These are phyloP conservation scores for Holothuria glaberrima DNA, from an alignment of 35 echinoderm and acorn worm species.

Conservation along the genomic window DNA sequence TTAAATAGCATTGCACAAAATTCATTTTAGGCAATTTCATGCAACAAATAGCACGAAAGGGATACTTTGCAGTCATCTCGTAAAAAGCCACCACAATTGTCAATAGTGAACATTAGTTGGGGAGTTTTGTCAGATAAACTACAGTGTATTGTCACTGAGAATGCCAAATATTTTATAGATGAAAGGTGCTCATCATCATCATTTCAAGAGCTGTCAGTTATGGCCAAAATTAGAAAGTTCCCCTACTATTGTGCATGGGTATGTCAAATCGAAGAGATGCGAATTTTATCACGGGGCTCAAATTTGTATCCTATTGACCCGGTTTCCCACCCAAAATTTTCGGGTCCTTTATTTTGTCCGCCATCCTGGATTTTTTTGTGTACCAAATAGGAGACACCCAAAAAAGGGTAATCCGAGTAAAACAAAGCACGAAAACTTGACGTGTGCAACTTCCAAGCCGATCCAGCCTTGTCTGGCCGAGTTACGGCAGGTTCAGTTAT, in stretches of 20 bases:
- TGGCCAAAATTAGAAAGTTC: not conserved
- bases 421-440: too few relatives aligned
- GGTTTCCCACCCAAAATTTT: too few relatives aligned
- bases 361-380: too few relatives aligned
- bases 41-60: not conserved
- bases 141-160: not conserved
- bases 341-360: not conserved
- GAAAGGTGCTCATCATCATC: not conserved
- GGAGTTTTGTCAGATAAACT: not conserved
- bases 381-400: too few relatives aligned
- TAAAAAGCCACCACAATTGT: not conserved
- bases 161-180: not conserved
- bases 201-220: not conserved
- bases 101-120: not conserved
- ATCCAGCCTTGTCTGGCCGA: too few relatives aligned
- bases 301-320: too few relatives aligned
- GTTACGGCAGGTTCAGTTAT: too few relatives aligned
- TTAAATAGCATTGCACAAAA: not conserved
- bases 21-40: not conserved
- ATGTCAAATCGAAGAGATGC: too few relatives aligned
- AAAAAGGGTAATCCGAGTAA: too few relatives aligned
- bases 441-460: too few relatives aligned
- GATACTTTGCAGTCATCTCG: too few relatives aligned
- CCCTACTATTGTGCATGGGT: constrained; percentile 32
- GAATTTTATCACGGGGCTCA: too few relatives aligned